phyloP scores from a whole-genome alignment of 37 sponge, comb jelly and placozoan species.

The Hormiphora californensis region DNA sequence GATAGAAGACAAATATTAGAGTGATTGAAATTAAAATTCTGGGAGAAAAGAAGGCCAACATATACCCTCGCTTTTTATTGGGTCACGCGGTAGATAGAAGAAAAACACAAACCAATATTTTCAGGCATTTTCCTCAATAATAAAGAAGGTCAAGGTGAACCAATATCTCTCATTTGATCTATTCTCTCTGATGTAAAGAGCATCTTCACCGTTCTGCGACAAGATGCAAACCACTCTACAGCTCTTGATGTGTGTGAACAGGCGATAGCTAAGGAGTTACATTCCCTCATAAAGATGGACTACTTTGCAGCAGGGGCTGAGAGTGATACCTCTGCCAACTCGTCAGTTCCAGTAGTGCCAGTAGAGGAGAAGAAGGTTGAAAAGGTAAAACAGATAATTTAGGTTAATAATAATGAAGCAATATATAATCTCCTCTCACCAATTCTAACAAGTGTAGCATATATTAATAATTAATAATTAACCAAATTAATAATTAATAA shows the following conservation, averaged over 20 bases:
- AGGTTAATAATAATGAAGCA: too few relatives aligned
- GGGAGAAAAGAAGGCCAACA: background rate
- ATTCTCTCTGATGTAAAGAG: slow-evolving; percentile 13
- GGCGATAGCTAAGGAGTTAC: slow-evolving; percentile 17
- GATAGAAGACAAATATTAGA: too few relatives aligned
- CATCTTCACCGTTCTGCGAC: background rate
- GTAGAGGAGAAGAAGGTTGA: background rate
- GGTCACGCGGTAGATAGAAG: too few relatives aligned
- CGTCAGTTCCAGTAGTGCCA: background rate
- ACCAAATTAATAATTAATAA: too few relatives aligned
- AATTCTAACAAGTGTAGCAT: too few relatives aligned
- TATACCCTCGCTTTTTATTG: too few relatives aligned
- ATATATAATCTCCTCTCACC: too few relatives aligned
- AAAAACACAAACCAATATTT: too few relatives aligned
- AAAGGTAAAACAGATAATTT: too few relatives aligned
- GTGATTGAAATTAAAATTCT: too few relatives aligned
- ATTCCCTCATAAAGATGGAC: slow-evolving; percentile 13
- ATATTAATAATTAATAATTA: too few relatives aligned
- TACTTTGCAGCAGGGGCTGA: slow-evolving; percentile 22
- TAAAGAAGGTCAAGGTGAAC: background rate
- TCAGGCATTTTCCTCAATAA: slow-evolving; percentile 6
- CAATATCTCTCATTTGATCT: slow-evolving; percentile 26
- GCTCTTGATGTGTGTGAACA: background rate
- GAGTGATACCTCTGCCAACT: slow-evolving; percentile 20
- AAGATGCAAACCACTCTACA: background rate